Percentiles rank a stretch among this genome's conserved stretches.
These are phyloP conservation scores for Aurelia sp. DNA, from an alignment of 30 jellyfish, hydroid and myxozoan genomes.

Conservation along the genomic window DNA sequence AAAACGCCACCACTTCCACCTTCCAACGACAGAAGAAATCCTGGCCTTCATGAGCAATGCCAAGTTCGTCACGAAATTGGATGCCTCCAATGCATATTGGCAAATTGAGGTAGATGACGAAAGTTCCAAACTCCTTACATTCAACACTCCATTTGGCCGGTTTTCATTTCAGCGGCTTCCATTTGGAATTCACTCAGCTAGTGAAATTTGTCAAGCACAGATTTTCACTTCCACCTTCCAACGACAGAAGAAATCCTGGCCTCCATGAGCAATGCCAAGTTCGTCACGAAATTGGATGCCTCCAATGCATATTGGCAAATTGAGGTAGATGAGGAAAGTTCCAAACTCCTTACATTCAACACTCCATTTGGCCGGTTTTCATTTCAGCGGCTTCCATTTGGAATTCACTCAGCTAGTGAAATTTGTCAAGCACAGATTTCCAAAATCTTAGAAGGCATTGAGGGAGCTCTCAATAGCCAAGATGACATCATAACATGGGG, in stretches of 20 bases:
- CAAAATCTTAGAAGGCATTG: conserved; percentile 39
- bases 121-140: conserved; percentile 5
- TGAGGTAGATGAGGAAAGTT: conserved; percentile 64
- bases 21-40: conserved; percentile 81
- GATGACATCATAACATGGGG: too few species aligned
- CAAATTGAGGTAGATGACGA: conserved; percentile 69
- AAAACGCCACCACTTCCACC: conserved; percentile 67
- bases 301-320: conserved; percentile 77
- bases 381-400: conserved; percentile 59
- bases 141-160: conserved; percentile 75
- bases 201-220: conserved; percentile 66
- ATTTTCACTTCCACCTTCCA: conserved; percentile 57
- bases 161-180: conserved; percentile 52
- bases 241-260: conserved; percentile 80
- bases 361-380: conserved; percentile 74
- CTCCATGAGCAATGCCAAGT: conserved; percentile 59
- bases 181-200: conserved; percentile 78
- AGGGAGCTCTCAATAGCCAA: neutral
- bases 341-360: neutral
- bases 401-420: conserved; percentile 80
- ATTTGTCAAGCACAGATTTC: conserved; percentile 62
- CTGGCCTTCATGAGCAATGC: conserved; percentile 70
- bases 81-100: conserved; percentile 81
- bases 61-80: conserved; percentile 56
- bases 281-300: conserved; percentile 75